A percentile compares a stretch with the other conserved stretches of the same genome.
Evolutionary conservation across 2,113 vertebrate genomes (phyloP).

Genomic region (Tiliqua scincoides): DNA sequence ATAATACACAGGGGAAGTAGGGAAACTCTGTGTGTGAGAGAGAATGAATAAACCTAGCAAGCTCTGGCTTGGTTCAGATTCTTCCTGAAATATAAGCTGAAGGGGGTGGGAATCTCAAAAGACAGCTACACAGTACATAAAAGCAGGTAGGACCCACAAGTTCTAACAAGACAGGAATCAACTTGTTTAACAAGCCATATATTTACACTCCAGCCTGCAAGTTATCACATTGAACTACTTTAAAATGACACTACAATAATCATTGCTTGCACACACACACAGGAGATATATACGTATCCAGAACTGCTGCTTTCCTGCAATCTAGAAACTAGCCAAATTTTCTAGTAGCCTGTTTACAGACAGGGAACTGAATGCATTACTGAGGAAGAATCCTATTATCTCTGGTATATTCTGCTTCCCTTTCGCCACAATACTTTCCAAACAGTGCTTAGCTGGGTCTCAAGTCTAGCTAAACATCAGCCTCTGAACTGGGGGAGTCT

Average conservation of each 20-base stretch:
- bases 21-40: neutral
- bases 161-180: conserved; percentile 40
- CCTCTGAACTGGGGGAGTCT: neutral
- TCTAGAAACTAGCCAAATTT: neutral
- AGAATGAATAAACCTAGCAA: conserved; percentile 1
- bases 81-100: neutral
- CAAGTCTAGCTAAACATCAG: neutral
- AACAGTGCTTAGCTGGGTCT: neutral
- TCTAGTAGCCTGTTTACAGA: neutral
- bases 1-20: neutral
- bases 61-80: conserved; percentile 9
- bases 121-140: neutral
- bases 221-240: conserved; percentile 47
- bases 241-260: conserved; percentile 30
- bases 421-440: neutral
- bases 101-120: neutral
- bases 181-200: conserved; percentile 68
- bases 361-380: neutral
- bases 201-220: conserved; percentile 66
- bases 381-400: neutral
- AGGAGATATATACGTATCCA: neutral
- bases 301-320: neutral
- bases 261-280: neutral
- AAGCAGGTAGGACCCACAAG: conserved; percentile 40
- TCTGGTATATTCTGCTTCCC: too few species aligned